Evolutionary conservation across 2,797 vertebrate species (phyloP).

Genomic region (Cyprinodon diabolis): DNA sequence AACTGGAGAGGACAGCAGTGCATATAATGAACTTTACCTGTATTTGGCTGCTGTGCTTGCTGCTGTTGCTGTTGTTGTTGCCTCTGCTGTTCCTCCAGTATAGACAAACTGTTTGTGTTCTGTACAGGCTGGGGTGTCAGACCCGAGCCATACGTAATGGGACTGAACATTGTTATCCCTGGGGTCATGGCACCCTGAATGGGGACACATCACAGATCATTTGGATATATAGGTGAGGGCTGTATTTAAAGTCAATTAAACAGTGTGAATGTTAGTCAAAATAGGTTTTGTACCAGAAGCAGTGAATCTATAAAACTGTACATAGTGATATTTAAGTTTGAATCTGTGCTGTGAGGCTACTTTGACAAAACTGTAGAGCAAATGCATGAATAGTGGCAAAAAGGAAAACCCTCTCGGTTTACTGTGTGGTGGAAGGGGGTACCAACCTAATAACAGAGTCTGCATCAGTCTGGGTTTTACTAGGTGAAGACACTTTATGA

Average conservation of each 20-base stretch:
- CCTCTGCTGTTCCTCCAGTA: constrained; percentile 94
- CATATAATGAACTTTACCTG: constrained; percentile 60
- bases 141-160: constrained; percentile 97
- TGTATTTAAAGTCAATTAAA: background rate
- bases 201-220: background rate
- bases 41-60: constrained; percentile 82
- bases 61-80: constrained; percentile 68
- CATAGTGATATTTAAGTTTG: too few species aligned
- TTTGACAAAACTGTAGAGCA: too few species aligned
- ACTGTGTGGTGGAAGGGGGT: too few species aligned
- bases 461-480: too few species aligned
- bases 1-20: background rate
- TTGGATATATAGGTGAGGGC: background rate
- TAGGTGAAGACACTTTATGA: too few species aligned
- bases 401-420: too few species aligned
- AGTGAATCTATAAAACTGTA: too few species aligned
- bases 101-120: constrained; percentile 92
- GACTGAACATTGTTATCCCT: constrained; percentile 92
- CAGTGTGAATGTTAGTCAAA: background rate
- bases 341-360: too few species aligned
- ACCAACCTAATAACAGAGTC: too few species aligned
- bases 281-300: too few species aligned
- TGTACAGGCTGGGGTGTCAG: constrained; percentile 96
- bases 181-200: constrained; percentile 94
- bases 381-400: too few species aligned